These are phyloP conservation scores for Calycopis cecrops DNA, from an alignment of 1,140 invertebrate species.

Conservation along the genomic window DNA sequence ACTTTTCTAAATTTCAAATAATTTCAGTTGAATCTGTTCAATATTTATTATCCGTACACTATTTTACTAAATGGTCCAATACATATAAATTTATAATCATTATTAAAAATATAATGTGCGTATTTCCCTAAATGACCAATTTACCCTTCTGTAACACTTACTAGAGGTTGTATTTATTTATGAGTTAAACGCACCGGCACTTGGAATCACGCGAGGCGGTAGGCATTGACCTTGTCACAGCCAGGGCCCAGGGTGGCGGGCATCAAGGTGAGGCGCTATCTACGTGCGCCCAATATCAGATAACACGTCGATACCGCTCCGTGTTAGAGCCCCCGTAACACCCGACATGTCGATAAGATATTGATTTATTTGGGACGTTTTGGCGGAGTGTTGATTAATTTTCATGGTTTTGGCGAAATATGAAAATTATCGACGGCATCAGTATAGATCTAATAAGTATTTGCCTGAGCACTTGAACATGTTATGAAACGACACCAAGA, in stretches of 20 bases:
- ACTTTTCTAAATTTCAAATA: too few species aligned
- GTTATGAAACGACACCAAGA: too few species aligned
- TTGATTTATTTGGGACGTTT: not conserved
- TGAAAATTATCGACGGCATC: too few species aligned
- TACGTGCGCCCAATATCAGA: not conserved
- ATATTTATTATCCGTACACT: too few species aligned
- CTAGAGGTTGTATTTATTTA: not conserved
- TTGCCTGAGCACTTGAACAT: too few species aligned
- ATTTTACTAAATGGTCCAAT: too few species aligned
- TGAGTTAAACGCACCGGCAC: not conserved
- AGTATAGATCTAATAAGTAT: too few species aligned
- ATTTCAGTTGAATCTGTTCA: too few species aligned
- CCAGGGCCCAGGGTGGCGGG: not conserved
- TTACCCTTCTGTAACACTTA: not conserved
- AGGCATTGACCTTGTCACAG: slow-evolving; percentile 2
- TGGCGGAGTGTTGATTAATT: not conserved
- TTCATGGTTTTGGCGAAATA: too few species aligned
- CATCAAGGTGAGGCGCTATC: slow-evolving; percentile 4
- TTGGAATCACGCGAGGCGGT: not conserved
- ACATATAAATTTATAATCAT: too few species aligned
- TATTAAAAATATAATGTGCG: not conserved
- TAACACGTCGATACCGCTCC: not conserved
- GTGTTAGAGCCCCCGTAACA: too few species aligned
- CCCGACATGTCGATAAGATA: too few species aligned
- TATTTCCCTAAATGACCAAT: not conserved